Percentiles rank a stretch among this genome's conserved stretches.
These are phyloP conservation scores for Drosophila pegasa DNA, from an alignment of 2,888 invertebrate species.

Conservation along the genomic window DNA sequence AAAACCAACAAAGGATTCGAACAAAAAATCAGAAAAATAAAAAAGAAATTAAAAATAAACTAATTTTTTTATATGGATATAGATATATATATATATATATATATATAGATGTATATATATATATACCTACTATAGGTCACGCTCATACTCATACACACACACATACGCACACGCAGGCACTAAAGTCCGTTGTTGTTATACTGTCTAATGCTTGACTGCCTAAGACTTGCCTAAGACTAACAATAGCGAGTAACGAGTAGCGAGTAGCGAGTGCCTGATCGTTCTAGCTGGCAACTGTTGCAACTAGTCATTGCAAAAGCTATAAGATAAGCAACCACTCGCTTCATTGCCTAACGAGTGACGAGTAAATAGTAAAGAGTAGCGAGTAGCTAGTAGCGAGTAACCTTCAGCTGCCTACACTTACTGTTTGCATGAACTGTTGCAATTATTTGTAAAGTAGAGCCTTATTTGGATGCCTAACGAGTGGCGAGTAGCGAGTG, in stretches of 20 bases:
- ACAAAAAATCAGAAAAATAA: not conserved
- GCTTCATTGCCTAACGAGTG: not conserved
- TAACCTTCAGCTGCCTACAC: too few species aligned
- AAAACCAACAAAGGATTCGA: constrained; percentile 21
- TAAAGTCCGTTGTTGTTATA: constrained; percentile 41
- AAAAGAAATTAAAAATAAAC: constrained; percentile 7
- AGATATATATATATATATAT: constrained; percentile 14
- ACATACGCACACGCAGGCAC: constrained; percentile 63
- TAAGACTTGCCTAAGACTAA: constrained; percentile 16
- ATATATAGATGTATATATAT: constrained; percentile 19
- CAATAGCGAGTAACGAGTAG: constrained; percentile 11
- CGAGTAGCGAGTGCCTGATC: constrained; percentile 10
- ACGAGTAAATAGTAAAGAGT: constrained; percentile 3
- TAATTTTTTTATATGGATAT: constrained; percentile 30
- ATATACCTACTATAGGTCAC: constrained; percentile 2
- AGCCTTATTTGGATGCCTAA: too few species aligned
- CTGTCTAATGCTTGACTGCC: constrained; percentile 31
- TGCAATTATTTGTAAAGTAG: not conserved
- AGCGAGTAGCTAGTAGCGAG: not conserved
- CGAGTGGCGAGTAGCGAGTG: constrained; percentile 2
- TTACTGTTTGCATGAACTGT: not conserved
- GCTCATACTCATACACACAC: constrained; percentile 42
- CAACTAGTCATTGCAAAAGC: constrained; percentile 4
- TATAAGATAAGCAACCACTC: not conserved
- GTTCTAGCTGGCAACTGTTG: constrained; percentile 7